phyloP scores from a whole-genome alignment of 2,888 invertebrate species.

The Chironomus riparius region DNA sequence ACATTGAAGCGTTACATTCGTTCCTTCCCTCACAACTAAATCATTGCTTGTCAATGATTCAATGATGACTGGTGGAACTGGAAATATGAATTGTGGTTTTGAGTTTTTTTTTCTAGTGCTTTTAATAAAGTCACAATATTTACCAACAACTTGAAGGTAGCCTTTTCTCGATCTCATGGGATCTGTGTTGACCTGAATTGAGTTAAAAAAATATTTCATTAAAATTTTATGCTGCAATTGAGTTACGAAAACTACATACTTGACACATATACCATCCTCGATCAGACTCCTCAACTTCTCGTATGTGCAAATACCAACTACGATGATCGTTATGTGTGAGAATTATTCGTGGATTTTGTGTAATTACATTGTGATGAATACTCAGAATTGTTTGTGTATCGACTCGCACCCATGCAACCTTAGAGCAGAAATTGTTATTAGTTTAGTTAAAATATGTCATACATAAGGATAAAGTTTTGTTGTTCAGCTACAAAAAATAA shows the following conservation, averaged over 20 bases:
- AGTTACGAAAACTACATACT: conserved; percentile 28
- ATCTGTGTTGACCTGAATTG: conserved; percentile 64
- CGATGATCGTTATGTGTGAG: conserved; percentile 82
- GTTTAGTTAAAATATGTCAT: background rate
- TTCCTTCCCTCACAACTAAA: conserved; percentile 82
- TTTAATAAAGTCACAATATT: conserved; percentile 39
- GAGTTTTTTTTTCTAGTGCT: no score
- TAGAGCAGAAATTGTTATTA: conserved; percentile 31
- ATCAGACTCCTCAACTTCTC: conserved; percentile 77
- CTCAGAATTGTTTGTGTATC: conserved; percentile 88
- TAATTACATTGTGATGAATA: conserved; percentile 85
- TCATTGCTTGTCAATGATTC: conserved; percentile 85
- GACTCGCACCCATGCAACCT: conserved; percentile 90
- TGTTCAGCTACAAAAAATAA: no score
- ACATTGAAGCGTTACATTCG: conserved; percentile 79
- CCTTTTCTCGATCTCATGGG: conserved; percentile 88
- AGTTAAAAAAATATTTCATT: background rate
- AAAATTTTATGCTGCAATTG: background rate
- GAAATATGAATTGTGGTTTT: conserved; percentile 28
- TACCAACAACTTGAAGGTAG: conserved; percentile 84
- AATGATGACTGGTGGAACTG: conserved; percentile 86
- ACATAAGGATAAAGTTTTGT: no score
- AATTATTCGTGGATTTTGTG: conserved; percentile 80
- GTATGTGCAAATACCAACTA: conserved; percentile 85
- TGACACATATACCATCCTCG: conserved; percentile 87